Percentiles rank a stretch among this genome's conserved stretches.
These are phyloP conservation scores for Mus spretus DNA, from an alignment of 2,797 vertebrate species.

Conservation along the genomic window DNA sequence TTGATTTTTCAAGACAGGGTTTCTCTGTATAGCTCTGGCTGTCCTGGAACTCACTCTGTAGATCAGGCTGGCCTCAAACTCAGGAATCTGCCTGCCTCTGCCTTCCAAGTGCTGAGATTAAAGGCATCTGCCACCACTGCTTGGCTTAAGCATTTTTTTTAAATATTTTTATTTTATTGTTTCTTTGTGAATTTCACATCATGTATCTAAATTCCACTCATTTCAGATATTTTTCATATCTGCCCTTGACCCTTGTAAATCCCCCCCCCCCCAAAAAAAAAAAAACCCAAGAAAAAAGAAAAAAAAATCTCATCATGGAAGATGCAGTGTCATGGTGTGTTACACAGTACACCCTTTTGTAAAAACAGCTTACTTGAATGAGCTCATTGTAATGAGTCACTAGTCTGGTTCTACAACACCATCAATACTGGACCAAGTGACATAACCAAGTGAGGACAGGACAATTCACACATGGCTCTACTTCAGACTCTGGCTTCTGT, in stretches of 20 bases:
- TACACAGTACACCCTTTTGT: neutral
- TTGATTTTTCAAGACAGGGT: no score
- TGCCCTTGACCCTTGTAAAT: no score
- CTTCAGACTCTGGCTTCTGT: conserved; percentile 5
- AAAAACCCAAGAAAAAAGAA: neutral
- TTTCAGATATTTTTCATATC: neutral
- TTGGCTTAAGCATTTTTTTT: no score
- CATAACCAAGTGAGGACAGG: neutral
- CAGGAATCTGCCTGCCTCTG: no score
- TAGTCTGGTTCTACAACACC: neutral
- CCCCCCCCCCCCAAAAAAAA: neutral
- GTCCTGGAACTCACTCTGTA: no score
- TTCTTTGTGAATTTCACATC: neutral
- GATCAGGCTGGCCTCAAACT: no score
- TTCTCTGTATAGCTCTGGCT: no score
- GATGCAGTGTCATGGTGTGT: neutral
- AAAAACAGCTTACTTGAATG: neutral
- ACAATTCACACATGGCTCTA: neutral
- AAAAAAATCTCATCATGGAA: neutral
- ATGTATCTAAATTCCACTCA: neutral
- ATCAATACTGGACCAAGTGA: neutral
- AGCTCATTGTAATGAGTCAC: neutral
- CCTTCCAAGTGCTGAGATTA: no score
- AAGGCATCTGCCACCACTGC: no score
- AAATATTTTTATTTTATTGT: no score